Base-by-base conservation (phyloP, 2,888 invertebrate genomes). In the Andricus curvator region DNA sequence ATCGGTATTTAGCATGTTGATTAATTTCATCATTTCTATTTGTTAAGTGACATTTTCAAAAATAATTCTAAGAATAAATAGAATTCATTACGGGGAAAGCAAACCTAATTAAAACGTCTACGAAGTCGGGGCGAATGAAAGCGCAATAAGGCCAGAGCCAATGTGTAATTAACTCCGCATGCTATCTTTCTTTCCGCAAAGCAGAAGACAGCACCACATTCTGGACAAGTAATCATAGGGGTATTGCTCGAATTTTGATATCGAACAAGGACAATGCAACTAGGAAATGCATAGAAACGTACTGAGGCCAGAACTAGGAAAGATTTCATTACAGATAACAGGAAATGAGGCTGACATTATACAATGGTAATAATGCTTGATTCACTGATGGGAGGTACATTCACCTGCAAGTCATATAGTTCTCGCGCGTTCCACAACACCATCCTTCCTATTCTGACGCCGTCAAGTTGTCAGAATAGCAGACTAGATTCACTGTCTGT, bases 311-410 rank as follows among this genome's bases (percentile, higher is more conserved):
- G 78, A 81, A 80, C 76, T 80, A 80, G 83, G 82, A 85, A 88
- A 90, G 90, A 90, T 90, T 89, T 88, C 89, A 90, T 90, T 90
- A 90, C 88, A 89, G 90, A 90, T 90, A 89, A 83, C 83, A 82
- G 87, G 86, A 87, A 89, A 89, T 88, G 87, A 89, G 88, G 87
- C 84, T 85, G 86, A 86, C 87, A 84, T 87, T 84, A 84, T 83
- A 87, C 88, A 88, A 85, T 84, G 85, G 87, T 85, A 88, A 88
- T 90, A 89, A 90, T 86, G 87, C 86, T 84, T 87, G 86, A 89
- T 90, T 84, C 84, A 62, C 62, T 25, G 25, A 82, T 79, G 37
- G 25, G 70, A 25, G 62, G 25, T 25, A 62, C 62, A 62, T 62
- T 62, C 25, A 62, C 62, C 62, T 6, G 25, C 25, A 25, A 62